Evolutionary conservation across 2,797 vertebrate genomes (phyloP).

Genomic region (Glossophaga mutica): DNA sequence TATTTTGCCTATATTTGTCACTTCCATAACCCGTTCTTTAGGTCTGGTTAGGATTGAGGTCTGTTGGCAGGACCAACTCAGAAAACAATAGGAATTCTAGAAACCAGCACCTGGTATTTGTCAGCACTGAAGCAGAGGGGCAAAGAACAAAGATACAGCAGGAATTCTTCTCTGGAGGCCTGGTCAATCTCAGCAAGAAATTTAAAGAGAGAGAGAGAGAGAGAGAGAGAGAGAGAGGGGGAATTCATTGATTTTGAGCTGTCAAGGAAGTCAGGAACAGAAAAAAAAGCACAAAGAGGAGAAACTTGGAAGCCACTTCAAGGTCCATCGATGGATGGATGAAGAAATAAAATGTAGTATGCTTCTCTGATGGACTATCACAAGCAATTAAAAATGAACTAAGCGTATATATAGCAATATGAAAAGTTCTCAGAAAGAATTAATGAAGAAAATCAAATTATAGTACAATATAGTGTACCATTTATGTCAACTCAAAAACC

Average conservation of each 20-base stretch:
- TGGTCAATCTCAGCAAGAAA: constrained; percentile 63
- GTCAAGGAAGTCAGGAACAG: constrained; percentile 36
- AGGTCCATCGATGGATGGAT: background rate
- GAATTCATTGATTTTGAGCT: constrained; percentile 52
- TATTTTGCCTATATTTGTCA: background rate
- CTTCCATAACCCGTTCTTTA: constrained; percentile 10
- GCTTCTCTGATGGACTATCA: background rate
- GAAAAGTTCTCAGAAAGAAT: constrained; percentile 30
- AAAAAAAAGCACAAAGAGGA: constrained; percentile 5
- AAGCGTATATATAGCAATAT: background rate
- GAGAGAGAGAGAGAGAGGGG: background rate
- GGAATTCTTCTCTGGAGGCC: constrained; percentile 54
- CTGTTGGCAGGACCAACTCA: constrained; percentile 17
- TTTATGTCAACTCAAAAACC: constrained; percentile 2
- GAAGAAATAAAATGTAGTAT: constrained; percentile 41
- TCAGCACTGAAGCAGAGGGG: constrained; percentile 34
- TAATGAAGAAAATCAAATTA: constrained; percentile 24
- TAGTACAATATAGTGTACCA: background rate
- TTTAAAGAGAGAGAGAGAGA: background rate
- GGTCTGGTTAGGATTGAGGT: constrained; percentile 37
- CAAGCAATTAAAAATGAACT: constrained; percentile 11
- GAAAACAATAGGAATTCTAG: constrained; percentile 60
- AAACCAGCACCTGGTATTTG: constrained; percentile 56
- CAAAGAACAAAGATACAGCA: constrained; percentile 52
- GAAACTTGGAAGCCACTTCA: constrained; percentile 17